Evolutionary conservation across 2,113 vertebrate genomes (phyloP).

Genomic region (Pagrus major): DNA sequence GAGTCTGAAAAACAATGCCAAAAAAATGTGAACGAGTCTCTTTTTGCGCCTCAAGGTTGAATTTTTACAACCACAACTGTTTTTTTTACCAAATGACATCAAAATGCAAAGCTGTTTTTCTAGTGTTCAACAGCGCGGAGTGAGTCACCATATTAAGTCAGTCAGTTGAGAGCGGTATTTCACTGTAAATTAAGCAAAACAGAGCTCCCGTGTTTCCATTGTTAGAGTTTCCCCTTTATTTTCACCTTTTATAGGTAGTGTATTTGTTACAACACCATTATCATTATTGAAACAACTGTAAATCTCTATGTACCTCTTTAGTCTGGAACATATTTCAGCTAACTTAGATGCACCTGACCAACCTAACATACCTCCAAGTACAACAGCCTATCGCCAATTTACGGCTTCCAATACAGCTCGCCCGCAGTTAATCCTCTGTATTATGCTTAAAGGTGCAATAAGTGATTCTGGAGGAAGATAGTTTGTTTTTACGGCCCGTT

Average conservation of each 20-base stretch:
- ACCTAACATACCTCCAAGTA: not conserved
- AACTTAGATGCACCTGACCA: not conserved
- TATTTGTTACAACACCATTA: not conserved
- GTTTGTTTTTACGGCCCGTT: too few species aligned
- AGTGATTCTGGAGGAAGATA: too few species aligned
- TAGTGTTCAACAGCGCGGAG: not conserved
- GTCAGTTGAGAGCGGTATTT: not conserved
- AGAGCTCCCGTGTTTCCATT: not conserved
- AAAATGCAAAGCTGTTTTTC: conserved; percentile 15
- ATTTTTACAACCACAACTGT: not conserved
- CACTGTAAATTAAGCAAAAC: not conserved
- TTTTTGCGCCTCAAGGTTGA: not conserved
- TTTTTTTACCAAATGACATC: not conserved
- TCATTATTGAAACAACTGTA: not conserved
- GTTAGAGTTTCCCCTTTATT: not conserved
- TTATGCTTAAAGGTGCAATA: not conserved
- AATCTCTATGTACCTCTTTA: not conserved
- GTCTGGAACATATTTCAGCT: not conserved
- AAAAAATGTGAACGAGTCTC: not conserved
- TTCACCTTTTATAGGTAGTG: not conserved
- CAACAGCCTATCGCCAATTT: not conserved
- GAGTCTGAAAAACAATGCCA: not conserved
- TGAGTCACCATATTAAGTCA: conserved; percentile 4
- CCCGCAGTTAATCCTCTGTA: not conserved
- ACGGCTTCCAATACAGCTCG: not conserved